Conservation (phyloP, 2,797 vertebrate genomes). For the Pterois miles region DNA sequence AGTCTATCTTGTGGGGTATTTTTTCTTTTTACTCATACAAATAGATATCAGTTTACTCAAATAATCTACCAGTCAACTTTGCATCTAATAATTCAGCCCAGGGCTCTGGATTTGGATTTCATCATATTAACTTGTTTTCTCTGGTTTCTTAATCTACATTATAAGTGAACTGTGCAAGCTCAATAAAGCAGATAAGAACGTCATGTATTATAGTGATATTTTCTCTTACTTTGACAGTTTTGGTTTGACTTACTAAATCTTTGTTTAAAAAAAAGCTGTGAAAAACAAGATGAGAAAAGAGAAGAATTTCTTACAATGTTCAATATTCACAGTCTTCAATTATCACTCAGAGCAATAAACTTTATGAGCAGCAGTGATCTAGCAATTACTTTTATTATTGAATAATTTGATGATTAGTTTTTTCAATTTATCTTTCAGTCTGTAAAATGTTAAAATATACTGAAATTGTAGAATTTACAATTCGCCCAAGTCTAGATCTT, state of each 20-base stretch:
- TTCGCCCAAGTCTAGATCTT: neutral
- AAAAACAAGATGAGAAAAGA: neutral
- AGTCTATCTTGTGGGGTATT: neutral
- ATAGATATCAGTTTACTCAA: neutral
- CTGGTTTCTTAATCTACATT: neutral
- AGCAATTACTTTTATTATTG: neutral
- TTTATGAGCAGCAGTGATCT: neutral
- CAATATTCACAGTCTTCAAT: neutral
- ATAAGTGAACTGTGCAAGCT: neutral
- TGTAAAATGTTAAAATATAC: neutral
- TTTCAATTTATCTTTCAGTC: neutral
- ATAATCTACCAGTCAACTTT: neutral
- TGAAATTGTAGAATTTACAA: neutral
- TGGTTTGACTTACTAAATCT: neutral
- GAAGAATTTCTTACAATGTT: neutral
- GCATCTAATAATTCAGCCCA: neutral
- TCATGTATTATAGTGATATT: neutral
- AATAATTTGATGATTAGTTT: neutral
- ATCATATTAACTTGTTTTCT: slow-evolving; percentile 9
- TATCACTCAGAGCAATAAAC: neutral
- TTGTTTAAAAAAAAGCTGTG: no score
- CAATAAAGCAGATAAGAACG: neutral
- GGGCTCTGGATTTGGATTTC: neutral
- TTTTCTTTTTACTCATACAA: slow-evolving; percentile 4
- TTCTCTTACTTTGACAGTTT: neutral